Conservation (phyloP, 2,797 vertebrate species). For the Enteromius radiatus region DNA sequence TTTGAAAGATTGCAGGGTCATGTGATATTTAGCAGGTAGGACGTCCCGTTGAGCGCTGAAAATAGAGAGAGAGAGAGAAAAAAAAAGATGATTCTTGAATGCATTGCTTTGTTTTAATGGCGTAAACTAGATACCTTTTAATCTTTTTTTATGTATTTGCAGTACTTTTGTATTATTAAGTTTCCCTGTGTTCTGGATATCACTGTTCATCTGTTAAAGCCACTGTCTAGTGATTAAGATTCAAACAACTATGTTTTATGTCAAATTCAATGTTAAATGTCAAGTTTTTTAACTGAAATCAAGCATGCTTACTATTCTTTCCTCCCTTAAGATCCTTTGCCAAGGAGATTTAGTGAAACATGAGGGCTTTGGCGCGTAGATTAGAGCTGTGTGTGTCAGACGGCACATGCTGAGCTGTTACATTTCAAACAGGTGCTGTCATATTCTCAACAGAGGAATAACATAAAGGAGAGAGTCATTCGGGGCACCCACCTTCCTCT, state of each 20-base stretch:
- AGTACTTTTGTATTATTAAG: neutral
- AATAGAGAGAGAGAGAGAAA: neutral
- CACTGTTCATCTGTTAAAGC: neutral
- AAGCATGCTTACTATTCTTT: conserved; percentile 43
- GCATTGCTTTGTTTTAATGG: conserved; percentile 13
- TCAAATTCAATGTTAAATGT: conserved; percentile 26
- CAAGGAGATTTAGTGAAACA: conserved; percentile 43
- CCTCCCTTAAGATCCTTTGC: conserved; percentile 36
- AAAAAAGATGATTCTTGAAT: neutral
- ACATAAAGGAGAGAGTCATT: conserved; percentile 28
- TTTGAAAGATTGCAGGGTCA: conserved; percentile 56
- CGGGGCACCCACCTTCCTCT: conserved; percentile 19
- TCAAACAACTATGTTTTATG: conserved; percentile 22
- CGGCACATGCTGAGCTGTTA: conserved; percentile 31
- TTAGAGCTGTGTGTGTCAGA: conserved; percentile 37
- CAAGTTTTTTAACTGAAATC: conserved; percentile 38
- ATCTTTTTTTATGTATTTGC: neutral
- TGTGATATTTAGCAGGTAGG: conserved; percentile 60
- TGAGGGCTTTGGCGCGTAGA: conserved; percentile 31
- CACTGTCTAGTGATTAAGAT: conserved; percentile 11
- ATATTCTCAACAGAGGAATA: conserved; percentile 23
- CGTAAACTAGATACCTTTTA: conserved; percentile 26
- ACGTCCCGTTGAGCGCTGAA: conserved; percentile 27
- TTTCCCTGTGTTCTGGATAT: neutral
- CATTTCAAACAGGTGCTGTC: conserved; percentile 47